Base-by-base conservation (phyloP, 1,140 invertebrate genomes). In the Drosophila sp. region DNA sequence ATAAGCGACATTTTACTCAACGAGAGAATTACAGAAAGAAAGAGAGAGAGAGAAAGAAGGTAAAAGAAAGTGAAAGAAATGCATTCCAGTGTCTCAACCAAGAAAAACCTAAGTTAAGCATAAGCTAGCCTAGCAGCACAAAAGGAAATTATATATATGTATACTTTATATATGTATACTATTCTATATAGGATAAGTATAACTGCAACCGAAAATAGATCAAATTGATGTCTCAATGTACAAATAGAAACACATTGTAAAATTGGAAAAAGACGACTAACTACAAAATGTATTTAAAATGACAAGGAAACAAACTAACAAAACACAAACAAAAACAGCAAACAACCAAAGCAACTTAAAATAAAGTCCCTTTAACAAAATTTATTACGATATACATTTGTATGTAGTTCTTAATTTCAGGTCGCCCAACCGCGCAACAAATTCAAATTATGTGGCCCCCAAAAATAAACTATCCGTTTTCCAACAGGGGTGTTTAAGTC, bases 191-290 rank as follows among this genome's bases (percentile, higher is more conserved):
- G 66, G n/a, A 60, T 35, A 60, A 50, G 65, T 44, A 68, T 68
- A 75, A 69, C 60, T 55, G 60, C 50, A 65, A 77, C 62, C 60
- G 64, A 64, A 68, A 62, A 79, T 83, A 86, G 72, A 66, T 72
- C 56, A 64, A 82, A 69, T 83, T 63, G 74, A 77, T 89, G 83
- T 87, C 83, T 89, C 83, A 87, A 87, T 89, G 83, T 87, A 87
- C 83, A 87, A 87, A 87, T 80, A 55, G 71, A 78, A 78, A 65
- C 65, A 75, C 63, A 54, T 40, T 61, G 54, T 57, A 76, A 72
- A 69, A 75, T 72, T 78, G 70, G 82, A 82, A 77, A 40, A 60
- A 56, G 29, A 60, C 17, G 17, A 70, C 1, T 56, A 71, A 56
- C 56, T 41, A 66, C 44, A 62, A 77, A 78, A 64, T 78, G 76